Percentiles rank a stretch among this genome's conserved stretches.
These are phyloP conservation scores for Nasonia longicornis DNA, from an alignment of 1,140 invertebrate species.

Conservation along the genomic window DNA sequence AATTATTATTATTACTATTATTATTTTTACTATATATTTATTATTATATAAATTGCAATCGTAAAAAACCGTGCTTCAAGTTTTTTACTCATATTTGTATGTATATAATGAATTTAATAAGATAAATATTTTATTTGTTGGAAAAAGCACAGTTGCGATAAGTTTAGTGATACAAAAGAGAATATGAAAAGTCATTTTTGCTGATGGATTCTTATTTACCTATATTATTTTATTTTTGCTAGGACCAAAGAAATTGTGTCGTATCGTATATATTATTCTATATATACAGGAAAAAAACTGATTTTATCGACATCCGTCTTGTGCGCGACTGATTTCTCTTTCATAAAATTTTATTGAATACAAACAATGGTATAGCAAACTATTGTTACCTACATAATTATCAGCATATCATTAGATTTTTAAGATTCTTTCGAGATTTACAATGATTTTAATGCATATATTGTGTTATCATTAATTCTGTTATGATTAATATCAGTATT, in stretches of 20 bases:
- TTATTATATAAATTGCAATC: not conserved
- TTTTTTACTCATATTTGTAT: slow-evolving; percentile 41
- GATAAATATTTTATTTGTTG: slow-evolving; percentile 42
- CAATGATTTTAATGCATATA: slow-evolving; percentile 26
- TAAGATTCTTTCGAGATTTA: slow-evolving; percentile 29
- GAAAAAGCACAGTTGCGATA: slow-evolving; percentile 32
- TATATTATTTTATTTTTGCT: slow-evolving; percentile 43
- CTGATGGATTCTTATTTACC: slow-evolving; percentile 40
- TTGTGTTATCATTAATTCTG: slow-evolving; percentile 30
- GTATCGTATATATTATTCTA: slow-evolving; percentile 38
- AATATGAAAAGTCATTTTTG: slow-evolving; percentile 24
- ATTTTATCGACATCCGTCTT: slow-evolving; percentile 31
- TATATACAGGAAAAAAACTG: slow-evolving; percentile 2
- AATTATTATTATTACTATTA: slow-evolving; percentile 6
- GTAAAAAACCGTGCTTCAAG: slow-evolving; percentile 16
- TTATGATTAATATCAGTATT: slow-evolving; percentile 44
- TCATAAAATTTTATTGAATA: not conserved
- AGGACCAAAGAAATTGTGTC: slow-evolving; percentile 46
- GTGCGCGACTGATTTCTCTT: slow-evolving; percentile 25
- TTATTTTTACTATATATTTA: slow-evolving; percentile 22
- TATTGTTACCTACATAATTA: slow-evolving; percentile 33
- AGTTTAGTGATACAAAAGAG: slow-evolving; percentile 38
- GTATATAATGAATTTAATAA: slow-evolving; percentile 41
- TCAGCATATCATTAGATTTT: slow-evolving; percentile 37
- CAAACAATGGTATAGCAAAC: slow-evolving; percentile 27